Base-by-base conservation (phyloP, 2,888 invertebrate genomes). In the Hesperia comma region DNA sequence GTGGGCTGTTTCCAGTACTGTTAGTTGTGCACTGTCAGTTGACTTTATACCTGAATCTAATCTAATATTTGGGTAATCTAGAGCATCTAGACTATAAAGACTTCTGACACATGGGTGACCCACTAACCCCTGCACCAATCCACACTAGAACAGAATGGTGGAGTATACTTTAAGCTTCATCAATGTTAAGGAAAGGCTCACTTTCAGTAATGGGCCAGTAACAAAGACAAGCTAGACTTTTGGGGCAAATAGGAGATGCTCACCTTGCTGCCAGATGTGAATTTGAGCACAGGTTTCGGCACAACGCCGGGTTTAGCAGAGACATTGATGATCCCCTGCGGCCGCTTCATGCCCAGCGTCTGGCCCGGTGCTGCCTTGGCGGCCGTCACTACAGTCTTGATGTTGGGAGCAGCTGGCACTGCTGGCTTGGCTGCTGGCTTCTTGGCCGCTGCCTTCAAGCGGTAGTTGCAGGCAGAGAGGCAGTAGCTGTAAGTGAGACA, bases 391-490 rank as follows among this genome's bases (percentile, higher is more conserved):
- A 53, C 57, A 6, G 92, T 86, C 73, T 90, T 79, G 72, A 88
- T 79, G 0, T 83, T 74, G 0, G 88, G 85, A 1, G 86, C 72
- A 0, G 86, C 57, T 0, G 84, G 71, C 0, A 85, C 74, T 32
- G 85, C 69, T 1, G 87, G 72, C 71, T 90, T 90, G 0, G 82
- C 61, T 6, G 88, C 76, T 0, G 85, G 75, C 70, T 94, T 94
- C 73, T 94, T 88, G 0, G 93, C 88, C 0, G 93, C 92, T 6
- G 93, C 89, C 62, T 95, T 95, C 0, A 97, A 86, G 66, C 94
- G 95, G 74, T 96, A 98, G 85, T 98, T 98, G 74, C 96, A 96
- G 0, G 96, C 94, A 40, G 97, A 95, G 0, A 98, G 88, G 74
- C 98, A 98, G 83, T 98, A 98, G 75, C 99, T 96, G 81, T 41